phyloP scores from a whole-genome alignment of 1,140 invertebrate genomes.

The Proctacanthus coquilletti region DNA sequence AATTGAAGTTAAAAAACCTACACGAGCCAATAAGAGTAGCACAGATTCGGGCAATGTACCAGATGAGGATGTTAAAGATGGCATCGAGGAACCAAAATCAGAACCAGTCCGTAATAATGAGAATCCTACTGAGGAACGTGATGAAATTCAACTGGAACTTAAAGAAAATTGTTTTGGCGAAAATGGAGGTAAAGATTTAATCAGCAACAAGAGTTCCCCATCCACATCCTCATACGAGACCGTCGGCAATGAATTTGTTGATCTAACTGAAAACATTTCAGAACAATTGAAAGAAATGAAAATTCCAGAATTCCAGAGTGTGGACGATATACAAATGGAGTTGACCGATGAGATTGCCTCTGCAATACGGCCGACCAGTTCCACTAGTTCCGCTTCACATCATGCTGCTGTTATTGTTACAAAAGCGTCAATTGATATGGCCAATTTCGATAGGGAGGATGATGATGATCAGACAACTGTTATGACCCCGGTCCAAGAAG shows the following conservation, averaged over 20 bases:
- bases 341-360: conserved; percentile 12
- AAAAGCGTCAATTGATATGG: conserved; percentile 46
- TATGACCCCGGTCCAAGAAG: conserved; percentile 25
- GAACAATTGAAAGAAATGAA: conserved; percentile 12
- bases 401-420: conserved; percentile 44
- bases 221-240: conserved; percentile 28
- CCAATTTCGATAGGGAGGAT: conserved; percentile 28
- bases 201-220: conserved; percentile 19
- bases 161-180: conserved; percentile 1
- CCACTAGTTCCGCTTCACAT: too few species aligned
- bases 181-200: background rate
- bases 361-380: background rate
- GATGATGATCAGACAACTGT: conserved; percentile 21
- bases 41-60: conserved; percentile 32
- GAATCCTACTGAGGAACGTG: background rate
- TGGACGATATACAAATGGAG: conserved; percentile 20
- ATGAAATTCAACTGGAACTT: background rate
- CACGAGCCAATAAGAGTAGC: conserved; percentile 26
- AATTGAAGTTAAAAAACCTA: conserved; percentile 24
- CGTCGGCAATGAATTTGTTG: conserved; percentile 25
- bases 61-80: conserved; percentile 26
- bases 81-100: too few species aligned
- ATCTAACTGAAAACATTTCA: conserved; percentile 1
- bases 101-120: background rate
- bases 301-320: conserved; percentile 24